phyloP scores from a whole-genome alignment of 2,888 invertebrate genomes.

The Adela reaumurella region DNA sequence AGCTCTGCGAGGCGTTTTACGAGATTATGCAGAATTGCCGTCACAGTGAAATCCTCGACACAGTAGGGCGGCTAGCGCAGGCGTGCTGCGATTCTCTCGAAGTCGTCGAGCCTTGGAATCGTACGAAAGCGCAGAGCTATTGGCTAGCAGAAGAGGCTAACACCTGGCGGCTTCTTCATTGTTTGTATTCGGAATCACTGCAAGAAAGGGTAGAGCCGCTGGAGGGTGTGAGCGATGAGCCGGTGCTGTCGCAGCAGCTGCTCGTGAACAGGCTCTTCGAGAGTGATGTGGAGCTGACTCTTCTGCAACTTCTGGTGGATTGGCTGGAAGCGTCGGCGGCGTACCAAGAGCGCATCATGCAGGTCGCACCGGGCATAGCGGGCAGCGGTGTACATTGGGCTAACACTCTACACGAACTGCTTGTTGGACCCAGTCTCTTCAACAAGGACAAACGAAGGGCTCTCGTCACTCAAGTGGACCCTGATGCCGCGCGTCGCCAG shows the following conservation, averaged over 20 bases:
- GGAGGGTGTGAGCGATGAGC: constrained; percentile 35
- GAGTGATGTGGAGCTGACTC: constrained; percentile 56
- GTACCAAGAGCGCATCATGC: constrained; percentile 66
- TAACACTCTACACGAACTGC: constrained; percentile 79
- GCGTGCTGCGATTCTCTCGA: constrained; percentile 62
- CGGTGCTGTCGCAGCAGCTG: constrained; percentile 35
- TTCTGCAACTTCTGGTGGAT: constrained; percentile 83
- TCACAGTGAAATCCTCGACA: constrained; percentile 55
- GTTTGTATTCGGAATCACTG: constrained; percentile 78
- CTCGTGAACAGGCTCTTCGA: constrained; percentile 37
- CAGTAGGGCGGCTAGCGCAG: constrained; percentile 60
- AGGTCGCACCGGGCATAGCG: constrained; percentile 35
- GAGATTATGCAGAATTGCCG: constrained; percentile 44
- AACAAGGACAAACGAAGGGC: constrained; percentile 40
- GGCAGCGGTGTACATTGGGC: constrained; percentile 81
- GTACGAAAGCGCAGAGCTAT: constrained; percentile 41
- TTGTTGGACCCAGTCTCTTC: constrained; percentile 46
- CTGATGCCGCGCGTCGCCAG: constrained; percentile 83
- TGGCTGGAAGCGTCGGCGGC: constrained; percentile 88
- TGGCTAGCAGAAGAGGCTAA: constrained; percentile 80
- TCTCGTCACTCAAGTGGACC: constrained; percentile 72
- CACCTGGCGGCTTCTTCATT: constrained; percentile 83
- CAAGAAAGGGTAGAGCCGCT: constrained; percentile 54
- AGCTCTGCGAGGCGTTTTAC: constrained; percentile 41
- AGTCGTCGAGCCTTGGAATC: constrained; percentile 44